Evolutionary conservation across 2,113 vertebrate species (phyloP), one percentile per base, ranked within the genome.

Genomic region (rabbit (Oryctolagus cuniculus)): DNA sequence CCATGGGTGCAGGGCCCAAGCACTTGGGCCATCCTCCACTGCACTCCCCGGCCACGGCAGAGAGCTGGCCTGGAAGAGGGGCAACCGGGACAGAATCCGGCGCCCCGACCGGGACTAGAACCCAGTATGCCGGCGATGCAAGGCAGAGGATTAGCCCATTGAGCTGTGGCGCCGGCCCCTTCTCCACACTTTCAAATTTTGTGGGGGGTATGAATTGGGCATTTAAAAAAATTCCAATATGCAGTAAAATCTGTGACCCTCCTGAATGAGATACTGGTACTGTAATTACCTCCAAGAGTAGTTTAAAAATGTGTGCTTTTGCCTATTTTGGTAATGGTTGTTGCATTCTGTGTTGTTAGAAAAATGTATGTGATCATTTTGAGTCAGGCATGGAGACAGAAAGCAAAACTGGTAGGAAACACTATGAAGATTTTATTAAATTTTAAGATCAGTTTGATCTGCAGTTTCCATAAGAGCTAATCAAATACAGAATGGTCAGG

Each of bases 331-430:
- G 27, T 34, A 80, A 31, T 77, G 63, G 31, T 22, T 58, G 15
- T 55, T 93, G 22, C 36, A 78, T 73, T 90, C 96, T 78, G 44
- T 92, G 31, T 29, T 67, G 44, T 74, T 22, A 78, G 44, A 92
- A 94, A 89, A 92, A 55, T 72, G 3, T 36, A 86, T 63, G 16
- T 78, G 38, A 83, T 87, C 19, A n/a, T 74, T 88, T 89, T 55
- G 36, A 90, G 58, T 2, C 70, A 89, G 10, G 58, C 70, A 90
- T 9, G 29, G 82, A 84, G 86, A 75, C 4, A 84, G 27, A 77
- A 90, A 86, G 70, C 0, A 84, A 88, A 89, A n/a, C 22, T 77
- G 77, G 36, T 0, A 87, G 53, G 34, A 95, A 66, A 69, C 0
- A 22, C 24, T 81, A 81, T 4, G 44, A 86, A 2, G 80, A 72